Base-by-base conservation (phyloP, 2,113 vertebrate species). In the Sylvietta virens region DNA sequence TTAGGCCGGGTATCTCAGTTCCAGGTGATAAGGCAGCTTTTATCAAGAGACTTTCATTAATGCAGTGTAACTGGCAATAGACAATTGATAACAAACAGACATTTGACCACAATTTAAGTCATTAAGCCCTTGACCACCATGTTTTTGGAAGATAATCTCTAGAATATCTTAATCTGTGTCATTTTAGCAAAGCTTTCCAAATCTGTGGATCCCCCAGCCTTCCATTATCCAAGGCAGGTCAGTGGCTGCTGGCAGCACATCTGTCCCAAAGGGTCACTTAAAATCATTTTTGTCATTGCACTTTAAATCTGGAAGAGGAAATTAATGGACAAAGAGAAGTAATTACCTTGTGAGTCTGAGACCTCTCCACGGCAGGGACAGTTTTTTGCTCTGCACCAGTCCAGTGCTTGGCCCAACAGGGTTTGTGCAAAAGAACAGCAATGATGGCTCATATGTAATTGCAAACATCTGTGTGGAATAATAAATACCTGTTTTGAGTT, bases 1-100 rank as follows among this genome's bases (percentile, higher is more conserved):
- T 93, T 93, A 96, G 78, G 13, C 44, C 1, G 45, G 12, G 33
- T 58, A 77, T 85, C 86, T 71, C 86, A 54, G 78, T 72, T 94
- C 88, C 26, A 14, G 87, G 13, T 31, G 95, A 94, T 97, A 97
- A 96, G 84, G 62, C 58, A 88, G 90, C 84, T 85, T 72, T 94
- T 94, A 97, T 94, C 91, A 42, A 14, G 35, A 37, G 80, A 79
- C 81, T 44, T 83, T 87, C 77, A 88, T 81, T 96, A 94, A 92
- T 80, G 82, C 78, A 69, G 86, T 67, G 93, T 61, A 84, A 33
- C 67, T 77, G 89, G 73, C 13, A 13, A 81, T 66, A 67, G 67
- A 50, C 33, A 81, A 92, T 71, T 94, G 94, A 94, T 74, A 91
- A 70, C 21, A 54, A 94, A 39, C 87, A 94, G 87, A 50, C 70